These are phyloP conservation scores for Gadus chalcogrammus DNA, from an alignment of 2,113 vertebrate species.

Conservation along the genomic window DNA sequence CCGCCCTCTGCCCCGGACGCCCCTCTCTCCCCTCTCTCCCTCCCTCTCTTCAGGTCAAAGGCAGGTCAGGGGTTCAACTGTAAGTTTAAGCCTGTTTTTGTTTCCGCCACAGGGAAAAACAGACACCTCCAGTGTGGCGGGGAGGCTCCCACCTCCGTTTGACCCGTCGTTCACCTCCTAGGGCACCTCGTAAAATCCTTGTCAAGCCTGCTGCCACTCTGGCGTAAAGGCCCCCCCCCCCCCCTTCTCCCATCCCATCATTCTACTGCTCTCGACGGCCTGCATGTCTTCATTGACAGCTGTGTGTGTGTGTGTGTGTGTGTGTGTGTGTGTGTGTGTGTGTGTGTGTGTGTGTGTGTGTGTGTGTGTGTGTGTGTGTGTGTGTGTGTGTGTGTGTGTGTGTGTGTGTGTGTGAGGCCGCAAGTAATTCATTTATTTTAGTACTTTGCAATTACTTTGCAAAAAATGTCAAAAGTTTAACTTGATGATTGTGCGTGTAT, in stretches of 20 bases:
- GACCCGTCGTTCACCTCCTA: slow-evolving; percentile 63
- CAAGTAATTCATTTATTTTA: too few species aligned
- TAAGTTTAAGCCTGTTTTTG: slow-evolving; percentile 77
- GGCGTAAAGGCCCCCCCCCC: slow-evolving; percentile 2
- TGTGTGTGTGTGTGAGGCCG: background rate
- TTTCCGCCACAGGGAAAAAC: slow-evolving; percentile 58
- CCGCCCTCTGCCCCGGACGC: slow-evolving; percentile 56
- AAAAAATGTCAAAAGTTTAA: background rate
- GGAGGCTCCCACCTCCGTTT: slow-evolving; percentile 62
- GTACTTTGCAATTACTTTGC: too few species aligned
- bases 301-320: slow-evolving; percentile 17
- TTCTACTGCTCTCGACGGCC: slow-evolving; percentile 47
- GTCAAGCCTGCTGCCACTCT: slow-evolving; percentile 60
- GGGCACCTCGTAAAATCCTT: slow-evolving; percentile 57
- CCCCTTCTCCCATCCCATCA: slow-evolving; percentile 45
- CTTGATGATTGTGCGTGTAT: background rate
- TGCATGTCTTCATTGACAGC: slow-evolving; percentile 54
- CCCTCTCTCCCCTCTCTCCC: slow-evolving; percentile 17
- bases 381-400: background rate
- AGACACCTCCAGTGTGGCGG: slow-evolving; percentile 58
- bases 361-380: background rate
- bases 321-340: background rate
- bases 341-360: background rate
- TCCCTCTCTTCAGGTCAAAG: slow-evolving; percentile 70
- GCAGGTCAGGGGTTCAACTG: slow-evolving; percentile 80